Evolutionary conservation across 2,113 vertebrate genomes (phyloP).

Genomic region (Austrofundulus limnaeus): DNA sequence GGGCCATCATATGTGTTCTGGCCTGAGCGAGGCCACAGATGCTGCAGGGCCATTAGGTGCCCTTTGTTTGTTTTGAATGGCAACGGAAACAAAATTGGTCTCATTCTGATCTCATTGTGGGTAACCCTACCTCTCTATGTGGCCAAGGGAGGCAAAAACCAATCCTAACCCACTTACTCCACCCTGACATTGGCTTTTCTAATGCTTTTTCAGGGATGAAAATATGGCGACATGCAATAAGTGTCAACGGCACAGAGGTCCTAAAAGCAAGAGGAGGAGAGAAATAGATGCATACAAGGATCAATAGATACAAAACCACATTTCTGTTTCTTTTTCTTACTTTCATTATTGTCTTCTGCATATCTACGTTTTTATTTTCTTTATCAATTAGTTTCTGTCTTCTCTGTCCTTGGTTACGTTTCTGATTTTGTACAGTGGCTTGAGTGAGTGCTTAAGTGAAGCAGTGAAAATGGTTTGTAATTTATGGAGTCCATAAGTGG

Average conservation of each 20-base stretch:
- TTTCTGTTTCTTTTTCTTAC: slow-evolving; percentile 1
- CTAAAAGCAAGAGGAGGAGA: slow-evolving; percentile 65
- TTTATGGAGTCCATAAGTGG: slow-evolving; percentile 75
- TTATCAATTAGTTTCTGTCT: background rate
- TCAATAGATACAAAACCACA: background rate
- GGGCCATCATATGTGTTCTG: slow-evolving; percentile 73
- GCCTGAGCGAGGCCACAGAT: slow-evolving; percentile 75
- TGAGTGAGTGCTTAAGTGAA: slow-evolving; percentile 53
- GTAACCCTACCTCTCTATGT: slow-evolving; percentile 83
- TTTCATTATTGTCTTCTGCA: background rate
- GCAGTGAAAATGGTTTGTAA: slow-evolving; percentile 68
- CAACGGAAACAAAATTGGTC: slow-evolving; percentile 84
- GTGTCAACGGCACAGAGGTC: slow-evolving; percentile 66
- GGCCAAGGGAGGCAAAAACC: slow-evolving; percentile 78
- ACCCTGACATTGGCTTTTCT: slow-evolving; percentile 75
- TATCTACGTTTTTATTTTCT: slow-evolving; percentile 1
- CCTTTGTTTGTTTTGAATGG: slow-evolving; percentile 87
- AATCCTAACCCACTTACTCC: slow-evolving; percentile 83
- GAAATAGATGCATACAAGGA: slow-evolving; percentile 44
- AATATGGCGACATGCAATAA: slow-evolving; percentile 81
- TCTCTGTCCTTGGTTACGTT: slow-evolving; percentile 1
- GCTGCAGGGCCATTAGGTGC: slow-evolving; percentile 81
- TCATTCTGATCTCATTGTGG: slow-evolving; percentile 85
- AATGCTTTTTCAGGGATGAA: slow-evolving; percentile 82
- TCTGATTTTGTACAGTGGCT: slow-evolving; percentile 34